These are phyloP conservation scores for Herpetotheres cachinnans DNA, from an alignment of 2,113 vertebrate species.

Conservation along the genomic window DNA sequence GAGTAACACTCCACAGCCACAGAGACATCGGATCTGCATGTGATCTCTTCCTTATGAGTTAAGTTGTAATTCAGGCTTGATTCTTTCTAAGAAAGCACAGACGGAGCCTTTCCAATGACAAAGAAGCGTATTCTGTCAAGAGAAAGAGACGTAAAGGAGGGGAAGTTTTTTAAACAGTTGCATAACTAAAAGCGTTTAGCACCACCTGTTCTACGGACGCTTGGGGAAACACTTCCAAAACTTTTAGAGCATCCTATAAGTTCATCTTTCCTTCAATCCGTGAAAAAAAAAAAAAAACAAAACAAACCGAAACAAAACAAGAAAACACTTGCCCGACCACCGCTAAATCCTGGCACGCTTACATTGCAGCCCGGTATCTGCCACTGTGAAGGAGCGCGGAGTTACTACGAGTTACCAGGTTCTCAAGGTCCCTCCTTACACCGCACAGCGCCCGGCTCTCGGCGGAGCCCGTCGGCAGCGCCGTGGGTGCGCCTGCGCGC, in stretches of 20 bases:
- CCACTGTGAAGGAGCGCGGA: fast-evolving
- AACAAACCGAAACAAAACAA: not conserved
- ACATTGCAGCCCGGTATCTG: not conserved
- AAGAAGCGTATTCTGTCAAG: not conserved
- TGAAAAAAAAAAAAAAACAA: not conserved
- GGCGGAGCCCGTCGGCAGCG: not conserved
- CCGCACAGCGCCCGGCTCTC: too few relatives aligned
- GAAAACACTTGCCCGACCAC: not conserved
- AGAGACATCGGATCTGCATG: fast-evolving
- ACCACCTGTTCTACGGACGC: fast-evolving
- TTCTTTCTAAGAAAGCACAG: not conserved
- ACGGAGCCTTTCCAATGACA: not conserved
- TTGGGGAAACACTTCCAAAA: not conserved
- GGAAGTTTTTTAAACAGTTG: not conserved
- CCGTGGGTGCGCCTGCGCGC: not conserved
- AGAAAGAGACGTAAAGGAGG: not conserved
- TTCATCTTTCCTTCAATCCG: not conserved
- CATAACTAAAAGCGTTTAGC: not conserved
- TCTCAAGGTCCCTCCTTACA: too few relatives aligned
- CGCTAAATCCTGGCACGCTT: not conserved
- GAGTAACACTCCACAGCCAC: not conserved
- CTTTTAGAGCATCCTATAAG: not conserved
- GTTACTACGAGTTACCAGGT: fast-evolving
- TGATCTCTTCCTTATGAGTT: not conserved
- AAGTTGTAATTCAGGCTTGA: not conserved